Conservation (phyloP, 2,113 vertebrate species). For the Peucedramus taeniatus region DNA sequence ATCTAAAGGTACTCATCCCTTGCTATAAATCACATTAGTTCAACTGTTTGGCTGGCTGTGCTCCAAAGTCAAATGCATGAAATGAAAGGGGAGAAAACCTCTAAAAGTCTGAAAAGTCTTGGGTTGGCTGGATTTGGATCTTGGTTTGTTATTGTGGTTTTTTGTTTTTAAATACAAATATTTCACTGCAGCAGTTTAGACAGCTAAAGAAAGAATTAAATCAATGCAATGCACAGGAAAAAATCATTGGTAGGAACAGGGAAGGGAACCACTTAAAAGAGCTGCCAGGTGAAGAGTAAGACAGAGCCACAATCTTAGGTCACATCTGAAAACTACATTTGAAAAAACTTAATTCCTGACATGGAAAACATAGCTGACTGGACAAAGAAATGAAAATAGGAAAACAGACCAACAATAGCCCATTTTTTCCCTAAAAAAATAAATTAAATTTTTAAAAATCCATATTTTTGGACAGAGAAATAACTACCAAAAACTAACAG, state of each 20-base stretch:
- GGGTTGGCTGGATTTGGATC: neutral
- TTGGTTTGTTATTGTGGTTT: neutral
- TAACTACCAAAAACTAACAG: neutral
- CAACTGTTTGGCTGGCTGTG: neutral
- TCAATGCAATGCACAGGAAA: neutral
- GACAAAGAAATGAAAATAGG: neutral
- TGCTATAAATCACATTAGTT: neutral
- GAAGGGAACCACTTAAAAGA: neutral
- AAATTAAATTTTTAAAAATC: accelerated
- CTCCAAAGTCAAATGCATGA: neutral
- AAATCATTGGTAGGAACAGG: neutral
- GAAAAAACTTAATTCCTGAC: neutral
- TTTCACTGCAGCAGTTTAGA: neutral
- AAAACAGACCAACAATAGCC: neutral
- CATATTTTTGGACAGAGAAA: neutral
- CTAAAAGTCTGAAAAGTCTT: neutral
- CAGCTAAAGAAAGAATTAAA: neutral
- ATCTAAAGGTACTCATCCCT: neutral
- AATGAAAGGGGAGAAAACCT: neutral
- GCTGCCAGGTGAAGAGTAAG: neutral
- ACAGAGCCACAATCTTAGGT: neutral
- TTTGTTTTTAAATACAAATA: neutral
- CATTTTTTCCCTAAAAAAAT: neutral
- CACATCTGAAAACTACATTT: neutral
- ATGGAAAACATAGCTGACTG: neutral